These are phyloP conservation scores for Alligator sinensis DNA, from an alignment of 2,113 vertebrate species.

Conservation along the genomic window DNA sequence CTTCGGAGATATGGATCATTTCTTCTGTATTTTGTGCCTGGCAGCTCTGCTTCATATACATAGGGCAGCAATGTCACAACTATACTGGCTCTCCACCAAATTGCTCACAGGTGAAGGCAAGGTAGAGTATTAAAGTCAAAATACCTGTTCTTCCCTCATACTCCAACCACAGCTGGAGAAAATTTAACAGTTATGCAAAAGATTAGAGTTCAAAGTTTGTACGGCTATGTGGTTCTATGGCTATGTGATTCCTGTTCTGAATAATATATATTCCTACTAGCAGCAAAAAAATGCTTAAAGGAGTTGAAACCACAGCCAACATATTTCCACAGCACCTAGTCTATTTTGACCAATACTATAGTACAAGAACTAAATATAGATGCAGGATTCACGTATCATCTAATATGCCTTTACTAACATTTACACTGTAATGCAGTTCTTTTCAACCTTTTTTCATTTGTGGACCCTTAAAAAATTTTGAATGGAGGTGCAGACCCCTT, in stretches of 20 bases:
- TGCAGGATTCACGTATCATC: neutral
- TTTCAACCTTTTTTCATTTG: too few relatives aligned
- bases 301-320: neutral
- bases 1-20: neutral
- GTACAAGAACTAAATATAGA: neutral
- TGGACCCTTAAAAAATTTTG: too few relatives aligned
- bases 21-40: neutral
- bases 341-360: neutral
- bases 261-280: neutral
- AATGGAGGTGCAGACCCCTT: too few relatives aligned
- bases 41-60: neutral
- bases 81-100: neutral
- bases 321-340: neutral
- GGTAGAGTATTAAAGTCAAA: neutral
- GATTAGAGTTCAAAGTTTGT: neutral
- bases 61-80: neutral
- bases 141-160: neutral
- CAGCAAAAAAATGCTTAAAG: neutral
- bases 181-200: neutral
- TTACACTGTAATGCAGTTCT: neutral
- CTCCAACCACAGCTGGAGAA: neutral
- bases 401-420: neutral
- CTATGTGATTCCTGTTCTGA: neutral
- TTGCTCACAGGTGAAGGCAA: neutral
- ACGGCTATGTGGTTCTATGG: neutral